A percentile compares a stretch with the other conserved stretches of the same genome.
Conservation (phyloP, 1,140 invertebrate genomes). For the Bursaphelenchus mucronatus region DNA sequence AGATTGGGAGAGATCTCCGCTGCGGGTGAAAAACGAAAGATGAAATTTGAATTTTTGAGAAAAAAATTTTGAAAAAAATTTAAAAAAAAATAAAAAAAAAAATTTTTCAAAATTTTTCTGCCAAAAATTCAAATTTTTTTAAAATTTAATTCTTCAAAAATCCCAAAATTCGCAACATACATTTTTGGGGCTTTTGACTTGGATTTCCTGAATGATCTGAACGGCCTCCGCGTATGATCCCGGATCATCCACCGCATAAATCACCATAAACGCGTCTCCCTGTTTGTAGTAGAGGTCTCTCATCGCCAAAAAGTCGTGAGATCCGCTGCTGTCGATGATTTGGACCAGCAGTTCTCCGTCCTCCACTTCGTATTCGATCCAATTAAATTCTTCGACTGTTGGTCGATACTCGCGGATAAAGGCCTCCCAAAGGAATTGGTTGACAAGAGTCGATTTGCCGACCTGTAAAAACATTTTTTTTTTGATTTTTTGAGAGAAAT, state of each 20-base stretch:
- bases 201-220: slow-evolving; percentile 49
- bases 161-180: slow-evolving; percentile 20
- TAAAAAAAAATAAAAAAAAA: too few relatives aligned
- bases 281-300: slow-evolving; percentile 49
- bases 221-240: slow-evolving; percentile 51
- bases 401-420: slow-evolving; percentile 50
- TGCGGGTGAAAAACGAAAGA: too few relatives aligned
- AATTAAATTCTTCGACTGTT: slow-evolving; percentile 59
- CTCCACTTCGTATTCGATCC: slow-evolving; percentile 55
- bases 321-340: slow-evolving; percentile 54
- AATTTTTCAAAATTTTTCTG: neutral
- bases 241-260: slow-evolving; percentile 49
- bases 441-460: slow-evolving; percentile 55
- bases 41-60: too few relatives aligned
- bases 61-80: too few relatives aligned
- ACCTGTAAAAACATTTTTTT: slow-evolving; percentile 35
- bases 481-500: too few relatives aligned
- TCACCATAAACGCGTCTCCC: slow-evolving; percentile 56
- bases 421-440: slow-evolving; percentile 55
- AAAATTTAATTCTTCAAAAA: slow-evolving; percentile 4
- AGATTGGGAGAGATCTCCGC: too few relatives aligned
- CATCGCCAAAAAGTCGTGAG: slow-evolving; percentile 57
- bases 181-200: slow-evolving; percentile 45
- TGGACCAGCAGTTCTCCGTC: slow-evolving; percentile 27
- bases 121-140: slow-evolving; percentile 8